Evolutionary conservation across 64 coral and sea anemone species (phyloP), one percentile per base, ranked within the genome.

Genomic region (Stichodactyla mertensii): DNA sequence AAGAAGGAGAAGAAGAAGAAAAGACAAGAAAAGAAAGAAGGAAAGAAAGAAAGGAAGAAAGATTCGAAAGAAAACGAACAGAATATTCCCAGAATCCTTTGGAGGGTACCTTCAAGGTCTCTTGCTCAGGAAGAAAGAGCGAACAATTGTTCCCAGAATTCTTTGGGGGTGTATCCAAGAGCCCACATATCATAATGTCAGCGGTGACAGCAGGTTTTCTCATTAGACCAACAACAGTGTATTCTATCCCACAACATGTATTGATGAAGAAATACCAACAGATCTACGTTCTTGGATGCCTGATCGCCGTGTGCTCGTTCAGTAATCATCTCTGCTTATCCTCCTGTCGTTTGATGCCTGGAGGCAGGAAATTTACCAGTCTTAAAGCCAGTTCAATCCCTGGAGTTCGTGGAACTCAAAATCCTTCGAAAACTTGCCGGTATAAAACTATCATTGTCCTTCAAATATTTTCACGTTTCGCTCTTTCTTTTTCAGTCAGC

Each of bases 271-370:
- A 81, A 81, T 55, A 8, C 78, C n/a, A 81, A 18, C 12, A 81
- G 7, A 53, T 81, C 26, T 52, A 4, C 53, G 20, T 81, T 81
- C 3, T 20, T 81, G 53, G 53, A 55, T 53, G 36, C 52, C 26
- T 81, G 78, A 81, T 81, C 78, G 52, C 78, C 26, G 36, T 81
- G 53, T 53, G 78, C 78, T 81, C 54, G 51, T 52, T 81, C 51
- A 53, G 53, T 81, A 81, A 81, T 55, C 51, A 81, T 53, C 78
- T 54, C 26, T 22, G 19, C 16, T 18, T 81, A 20, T 55, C 83
- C 83, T 85, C 16, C 60, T 77, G 85, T 87, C 88, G 85, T 97
- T 97, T 97, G 71, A 97, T 97, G 94, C 94, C 94, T 86, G 94
- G 94, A 85, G 94, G 94, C 51, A 97, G 91, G 77, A 92, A 93